phyloP scores from a whole-genome alignment of 2,113 vertebrate genomes.

The Nansenia antarctica region DNA sequence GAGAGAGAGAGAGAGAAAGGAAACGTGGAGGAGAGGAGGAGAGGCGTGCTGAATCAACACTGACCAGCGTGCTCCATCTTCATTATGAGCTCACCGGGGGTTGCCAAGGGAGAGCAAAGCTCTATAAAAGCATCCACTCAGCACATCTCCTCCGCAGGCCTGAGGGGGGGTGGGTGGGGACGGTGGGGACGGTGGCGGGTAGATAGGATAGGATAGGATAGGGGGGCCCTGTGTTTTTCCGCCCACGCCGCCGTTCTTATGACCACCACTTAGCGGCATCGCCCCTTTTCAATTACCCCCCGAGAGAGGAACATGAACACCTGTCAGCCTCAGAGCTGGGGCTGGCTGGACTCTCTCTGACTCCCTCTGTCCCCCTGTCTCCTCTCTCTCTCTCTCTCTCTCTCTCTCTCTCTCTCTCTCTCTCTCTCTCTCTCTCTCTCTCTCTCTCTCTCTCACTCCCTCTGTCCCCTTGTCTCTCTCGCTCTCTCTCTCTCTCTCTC shows the following conservation, averaged over 20 bases:
- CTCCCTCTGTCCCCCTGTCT: not conserved
- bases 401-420: not conserved
- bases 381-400: not conserved
- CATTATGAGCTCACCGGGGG: conserved; percentile 87
- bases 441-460: not conserved
- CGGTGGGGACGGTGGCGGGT: no score
- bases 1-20: conserved; percentile 42
- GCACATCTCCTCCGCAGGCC: conserved; percentile 63
- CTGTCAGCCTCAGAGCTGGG: not conserved
- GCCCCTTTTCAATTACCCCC: not conserved
- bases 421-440: not conserved
- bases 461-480: not conserved
- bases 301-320: not conserved
- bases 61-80: conserved; percentile 90
- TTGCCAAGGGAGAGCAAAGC: conserved; percentile 53
- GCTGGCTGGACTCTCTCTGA: not conserved
- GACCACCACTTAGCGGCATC: not conserved
- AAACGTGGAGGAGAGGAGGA: no score
- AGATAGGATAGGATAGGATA: conserved; percentile 18
- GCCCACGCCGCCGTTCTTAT: not conserved
- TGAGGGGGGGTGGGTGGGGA: no score
- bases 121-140: conserved; percentile 64
- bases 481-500: no score
- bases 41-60: conserved; percentile 86
- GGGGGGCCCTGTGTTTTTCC: not conserved